These are phyloP conservation scores for Megatriorchis doriae DNA, from an alignment of 2,113 vertebrate genomes.

Conservation along the genomic window DNA sequence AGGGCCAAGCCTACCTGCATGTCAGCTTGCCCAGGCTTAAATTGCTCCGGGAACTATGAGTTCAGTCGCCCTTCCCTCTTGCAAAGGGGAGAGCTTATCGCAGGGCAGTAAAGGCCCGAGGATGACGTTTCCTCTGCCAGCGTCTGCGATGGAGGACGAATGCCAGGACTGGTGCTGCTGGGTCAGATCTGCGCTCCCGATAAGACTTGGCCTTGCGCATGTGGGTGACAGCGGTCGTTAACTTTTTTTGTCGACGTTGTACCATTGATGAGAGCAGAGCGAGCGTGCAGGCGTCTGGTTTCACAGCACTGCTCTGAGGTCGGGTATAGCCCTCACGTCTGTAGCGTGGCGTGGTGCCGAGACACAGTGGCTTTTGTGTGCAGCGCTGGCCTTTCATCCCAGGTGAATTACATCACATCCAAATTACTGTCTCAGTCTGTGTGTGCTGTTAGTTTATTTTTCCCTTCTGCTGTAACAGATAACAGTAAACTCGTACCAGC, in stretches of 20 bases:
- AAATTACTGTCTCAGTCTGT: not conserved
- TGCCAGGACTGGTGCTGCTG: not conserved
- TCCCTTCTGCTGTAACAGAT: not conserved
- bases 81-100: not conserved
- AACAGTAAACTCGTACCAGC: not conserved
- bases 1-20: not conserved
- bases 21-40: not conserved
- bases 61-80: not conserved
- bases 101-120: not conserved
- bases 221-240: not conserved
- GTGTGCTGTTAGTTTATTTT: not conserved
- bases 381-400: not conserved
- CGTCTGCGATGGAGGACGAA: not conserved
- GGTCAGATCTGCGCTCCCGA: not conserved
- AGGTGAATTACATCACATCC: not conserved
- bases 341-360: not conserved
- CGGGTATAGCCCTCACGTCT: rapidly evolving
- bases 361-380: not conserved
- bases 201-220: not conserved
- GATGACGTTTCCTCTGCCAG: not conserved
- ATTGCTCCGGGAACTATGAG: not conserved
- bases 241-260: not conserved
- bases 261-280: not conserved
- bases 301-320: not conserved
- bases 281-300: not conserved